These are phyloP conservation scores for Virgularia gustaviana DNA, from an alignment of 92 coral and sea anemone species.

Conservation along the genomic window DNA sequence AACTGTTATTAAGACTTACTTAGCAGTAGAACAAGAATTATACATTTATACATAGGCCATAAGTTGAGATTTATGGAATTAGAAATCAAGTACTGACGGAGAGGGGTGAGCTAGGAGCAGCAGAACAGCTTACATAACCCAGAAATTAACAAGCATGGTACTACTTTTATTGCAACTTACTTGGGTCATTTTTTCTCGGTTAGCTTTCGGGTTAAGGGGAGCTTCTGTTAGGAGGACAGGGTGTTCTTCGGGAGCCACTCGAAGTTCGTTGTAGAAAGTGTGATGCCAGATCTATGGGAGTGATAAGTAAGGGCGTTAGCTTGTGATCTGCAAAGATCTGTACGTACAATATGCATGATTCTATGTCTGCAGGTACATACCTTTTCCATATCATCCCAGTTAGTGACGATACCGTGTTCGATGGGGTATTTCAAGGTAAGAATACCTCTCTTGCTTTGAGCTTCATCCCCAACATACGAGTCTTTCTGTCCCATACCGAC, in stretches of 20 bases:
- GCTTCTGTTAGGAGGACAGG: conserved; percentile 96
- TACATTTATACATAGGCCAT: too few relatives aligned
- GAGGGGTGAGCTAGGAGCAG: too few relatives aligned
- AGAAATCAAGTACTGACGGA: too few relatives aligned
- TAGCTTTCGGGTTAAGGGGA: conserved; percentile 89
- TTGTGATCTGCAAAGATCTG: too few relatives aligned
- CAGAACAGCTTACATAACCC: too few relatives aligned
- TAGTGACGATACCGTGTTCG: conserved; percentile 98
- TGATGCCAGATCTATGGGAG: conserved; percentile 89
- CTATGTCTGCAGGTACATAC: too few relatives aligned
- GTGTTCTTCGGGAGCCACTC: conserved; percentile 95
- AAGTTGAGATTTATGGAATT: too few relatives aligned
- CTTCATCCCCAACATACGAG: conserved; percentile 99
- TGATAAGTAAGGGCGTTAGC: conserved; percentile 28
- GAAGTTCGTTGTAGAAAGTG: conserved; percentile 95
- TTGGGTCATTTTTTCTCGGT: conserved; percentile 96
- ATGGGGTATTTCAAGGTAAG: conserved; percentile 98
- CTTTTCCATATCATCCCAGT: conserved; percentile 99
- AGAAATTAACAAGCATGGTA: too few relatives aligned
- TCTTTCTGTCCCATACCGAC: conserved; percentile 99
- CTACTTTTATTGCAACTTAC: too few relatives aligned
- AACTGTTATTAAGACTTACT: too few relatives aligned
- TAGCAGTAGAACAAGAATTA: too few relatives aligned
- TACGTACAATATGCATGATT: too few relatives aligned
- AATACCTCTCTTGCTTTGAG: conserved; percentile 99